Conservation (phyloP, 2,113 vertebrate genomes). For the Lepidothrix coronata region DNA sequence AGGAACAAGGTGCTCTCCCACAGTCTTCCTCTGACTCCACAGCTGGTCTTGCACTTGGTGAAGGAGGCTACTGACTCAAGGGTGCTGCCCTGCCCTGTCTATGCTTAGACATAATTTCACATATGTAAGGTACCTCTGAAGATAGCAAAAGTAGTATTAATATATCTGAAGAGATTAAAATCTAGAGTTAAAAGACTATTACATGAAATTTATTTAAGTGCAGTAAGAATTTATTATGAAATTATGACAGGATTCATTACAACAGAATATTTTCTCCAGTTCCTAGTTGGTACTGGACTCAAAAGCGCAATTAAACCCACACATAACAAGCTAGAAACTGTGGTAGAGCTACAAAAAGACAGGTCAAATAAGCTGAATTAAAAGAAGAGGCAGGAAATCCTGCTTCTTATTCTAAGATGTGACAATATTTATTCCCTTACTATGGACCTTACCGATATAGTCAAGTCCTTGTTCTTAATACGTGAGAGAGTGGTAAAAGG, state of each 20-base stretch:
- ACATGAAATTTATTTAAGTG: background rate
- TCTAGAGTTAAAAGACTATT: background rate
- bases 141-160: background rate
- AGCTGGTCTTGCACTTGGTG: background rate
- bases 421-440: background rate
- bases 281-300: background rate
- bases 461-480: background rate
- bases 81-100: background rate
- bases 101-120: background rate
- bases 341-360: background rate
- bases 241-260: background rate
- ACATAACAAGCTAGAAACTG: background rate
- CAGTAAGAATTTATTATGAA: background rate
- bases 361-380: background rate
- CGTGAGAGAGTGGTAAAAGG: background rate
- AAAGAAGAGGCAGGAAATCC: background rate
- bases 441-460: background rate
- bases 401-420: background rate
- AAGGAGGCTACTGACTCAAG: background rate
- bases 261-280: background rate
- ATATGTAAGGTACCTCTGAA: background rate
- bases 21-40: background rate
- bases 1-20: background rate
- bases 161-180: background rate
- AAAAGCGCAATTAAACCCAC: background rate